A percentile compares a stretch with the other conserved stretches of the same genome.
phyloP scores from a whole-genome alignment of 2,888 invertebrate genomes.

The Trachelus stipa region DNA sequence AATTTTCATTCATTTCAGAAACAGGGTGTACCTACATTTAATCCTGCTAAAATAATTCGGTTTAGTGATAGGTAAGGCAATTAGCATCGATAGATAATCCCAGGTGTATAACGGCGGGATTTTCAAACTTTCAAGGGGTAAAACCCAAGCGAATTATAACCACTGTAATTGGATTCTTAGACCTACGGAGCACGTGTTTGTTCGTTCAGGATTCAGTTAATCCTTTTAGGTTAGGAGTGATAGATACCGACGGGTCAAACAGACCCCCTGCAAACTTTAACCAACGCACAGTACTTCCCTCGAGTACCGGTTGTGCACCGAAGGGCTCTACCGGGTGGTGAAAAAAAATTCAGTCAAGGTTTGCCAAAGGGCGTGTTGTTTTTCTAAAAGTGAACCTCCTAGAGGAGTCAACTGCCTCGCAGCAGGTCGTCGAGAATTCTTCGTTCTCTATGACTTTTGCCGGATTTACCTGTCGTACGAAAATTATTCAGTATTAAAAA shows the following conservation, averaged over 20 bases:
- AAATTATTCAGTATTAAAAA: constrained; percentile 42
- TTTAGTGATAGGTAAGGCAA: constrained; percentile 30
- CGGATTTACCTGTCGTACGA: constrained; percentile 29
- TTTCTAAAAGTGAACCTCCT: constrained; percentile 20
- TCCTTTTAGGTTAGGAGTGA: background rate
- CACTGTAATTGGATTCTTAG: background rate
- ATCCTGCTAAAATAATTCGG: constrained; percentile 24
- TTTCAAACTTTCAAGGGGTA: constrained; percentile 7
- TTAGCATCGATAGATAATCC: constrained; percentile 19
- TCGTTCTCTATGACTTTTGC: constrained; percentile 34
- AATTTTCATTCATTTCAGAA: constrained; percentile 20
- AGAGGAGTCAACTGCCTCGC: constrained; percentile 24
- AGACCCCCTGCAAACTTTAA: constrained; percentile 1
- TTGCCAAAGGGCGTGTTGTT: constrained; percentile 27
- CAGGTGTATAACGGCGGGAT: background rate
- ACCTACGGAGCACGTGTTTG: background rate
- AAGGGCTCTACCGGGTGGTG: background rate
- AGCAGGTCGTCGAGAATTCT: constrained; percentile 35
- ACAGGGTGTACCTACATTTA: constrained; percentile 12
- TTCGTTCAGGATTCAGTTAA: background rate
- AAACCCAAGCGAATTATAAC: background rate
- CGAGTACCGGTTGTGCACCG: background rate
- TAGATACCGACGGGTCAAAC: background rate
- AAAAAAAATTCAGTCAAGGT: background rate
- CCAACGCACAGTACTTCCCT: background rate